Conservation (phyloP, 1,140 invertebrate species). For the Prorops nasuta region DNA sequence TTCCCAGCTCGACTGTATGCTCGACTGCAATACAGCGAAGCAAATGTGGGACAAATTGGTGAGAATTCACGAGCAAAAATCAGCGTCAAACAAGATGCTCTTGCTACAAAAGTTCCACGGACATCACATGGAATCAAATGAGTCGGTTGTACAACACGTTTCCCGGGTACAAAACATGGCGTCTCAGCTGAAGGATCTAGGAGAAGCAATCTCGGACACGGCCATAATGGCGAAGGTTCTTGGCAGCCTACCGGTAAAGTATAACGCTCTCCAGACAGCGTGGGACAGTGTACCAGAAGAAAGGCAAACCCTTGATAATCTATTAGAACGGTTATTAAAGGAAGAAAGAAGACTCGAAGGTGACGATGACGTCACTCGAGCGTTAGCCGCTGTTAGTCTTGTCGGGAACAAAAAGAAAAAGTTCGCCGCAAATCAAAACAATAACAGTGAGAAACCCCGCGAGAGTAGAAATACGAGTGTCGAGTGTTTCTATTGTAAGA, state of each 20-base stretch:
- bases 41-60: slow-evolving; percentile 35
- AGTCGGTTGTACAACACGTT: slow-evolving; percentile 32
- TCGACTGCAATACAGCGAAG: slow-evolving; percentile 8
- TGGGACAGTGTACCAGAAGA: not conserved
- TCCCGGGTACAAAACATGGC: not conserved
- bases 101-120: slow-evolving; percentile 40
- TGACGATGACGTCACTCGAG: not conserved
- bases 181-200: not conserved
- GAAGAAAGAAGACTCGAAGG: not conserved
- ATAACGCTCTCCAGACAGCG: not conserved
- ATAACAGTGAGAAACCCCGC: not conserved
- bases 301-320: not conserved
- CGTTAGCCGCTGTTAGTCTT: not conserved
- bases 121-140: slow-evolving; percentile 30
- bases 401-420: not conserved
- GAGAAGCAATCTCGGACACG: not conserved
- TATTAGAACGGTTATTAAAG: not conserved
- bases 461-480: not conserved
- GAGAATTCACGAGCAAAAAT: slow-evolving; percentile 38
- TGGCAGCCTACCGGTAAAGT: not conserved
- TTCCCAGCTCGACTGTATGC: not conserved
- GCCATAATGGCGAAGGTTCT: not conserved
- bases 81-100: slow-evolving; percentile 38
- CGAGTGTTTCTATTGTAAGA: not conserved
- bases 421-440: not conserved